Evolutionary conservation across 2,113 vertebrate species (phyloP).

Genomic region (Nicator chloris): DNA sequence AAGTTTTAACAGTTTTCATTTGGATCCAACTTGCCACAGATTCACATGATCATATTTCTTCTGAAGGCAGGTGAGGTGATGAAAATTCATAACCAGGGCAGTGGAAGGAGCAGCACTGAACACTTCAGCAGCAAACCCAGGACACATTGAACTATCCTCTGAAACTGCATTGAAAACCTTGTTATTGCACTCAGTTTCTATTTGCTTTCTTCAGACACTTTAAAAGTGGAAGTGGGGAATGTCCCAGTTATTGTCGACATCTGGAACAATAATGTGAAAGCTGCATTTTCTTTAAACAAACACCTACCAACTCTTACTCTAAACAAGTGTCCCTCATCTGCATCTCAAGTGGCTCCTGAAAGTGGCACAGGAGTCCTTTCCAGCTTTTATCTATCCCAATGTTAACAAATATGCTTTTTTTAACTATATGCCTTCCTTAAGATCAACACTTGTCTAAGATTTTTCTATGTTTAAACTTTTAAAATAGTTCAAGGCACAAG

Average conservation of each 20-base stretch:
- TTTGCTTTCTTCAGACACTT: not conserved
- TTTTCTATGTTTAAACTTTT: not conserved
- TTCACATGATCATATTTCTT: fast-evolving
- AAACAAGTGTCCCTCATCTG: not conserved
- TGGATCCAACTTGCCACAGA: not conserved
- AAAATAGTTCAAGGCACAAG: not conserved
- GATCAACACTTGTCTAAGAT: not conserved
- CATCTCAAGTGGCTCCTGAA: not conserved
- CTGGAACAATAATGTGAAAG: not conserved
- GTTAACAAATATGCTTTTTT: not conserved
- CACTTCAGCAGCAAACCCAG: not conserved
- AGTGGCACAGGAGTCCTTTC: not conserved
- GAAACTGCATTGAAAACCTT: not conserved
- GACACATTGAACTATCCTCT: not conserved
- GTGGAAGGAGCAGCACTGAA: not conserved
- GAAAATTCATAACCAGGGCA: not conserved
- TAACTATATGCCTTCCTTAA: not conserved
- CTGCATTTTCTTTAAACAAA: not conserved
- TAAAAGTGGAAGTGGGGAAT: not conserved
- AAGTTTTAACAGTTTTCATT: not conserved
- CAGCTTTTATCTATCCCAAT: not conserved
- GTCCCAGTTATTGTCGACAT: not conserved
- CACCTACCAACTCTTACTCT: not conserved
- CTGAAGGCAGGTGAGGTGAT: not conserved
- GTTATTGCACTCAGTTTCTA: not conserved